Base-by-base conservation (phyloP, 2,113 vertebrate species). In the Sorex araneus region DNA sequence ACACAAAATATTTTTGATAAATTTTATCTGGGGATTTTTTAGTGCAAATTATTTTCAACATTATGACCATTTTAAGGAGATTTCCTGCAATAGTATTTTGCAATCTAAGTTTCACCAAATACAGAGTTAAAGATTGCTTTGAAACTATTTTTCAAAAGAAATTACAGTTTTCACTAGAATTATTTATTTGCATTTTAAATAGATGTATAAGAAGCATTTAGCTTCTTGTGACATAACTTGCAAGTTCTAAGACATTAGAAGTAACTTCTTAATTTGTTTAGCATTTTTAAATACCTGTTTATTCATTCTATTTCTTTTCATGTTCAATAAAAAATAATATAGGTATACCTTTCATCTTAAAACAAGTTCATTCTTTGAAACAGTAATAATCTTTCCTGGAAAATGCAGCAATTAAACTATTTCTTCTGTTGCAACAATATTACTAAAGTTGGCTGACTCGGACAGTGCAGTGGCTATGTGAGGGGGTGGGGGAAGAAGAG, bases 211-310 rank as follows among this genome's bases (percentile, higher is more conserved):
- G 36, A 54, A 54, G 16, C 1, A 9, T 54, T 50, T 84, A n/a
- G 23, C 81, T 96, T 92, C 67, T 36, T 64, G 28, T 57, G 40
- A 93, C 27, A 36, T 83, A 77, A 95, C 36, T 73, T 79, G 6
- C 76, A 75, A 32, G 9, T 92, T 79, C 27, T 1, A 23, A 78
- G 34, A 87, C 32, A 74, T 73, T n/a, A 81, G 87, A 89, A 75
- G 19, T 34, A 3, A 8, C 43, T 80, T 67, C 43, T 80, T 67
- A 43, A 67, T 79, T 78, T 79, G 1, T 12, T 30, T 6, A 21
- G 36, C 57, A 69, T 73, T 82, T 84, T 11, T 18, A 86, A 86
- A 66, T n/a, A 88, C 10, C 3, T 69, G n/a, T 78, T 82, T 71
- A 45, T 60, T 8, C 9, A 78, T 71, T 94, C 15, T 60, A 63